Evolutionary conservation across 2,113 vertebrate species (phyloP), one percentile per base, ranked within the genome.

Genomic region (Hipposideros armiger): DNA sequence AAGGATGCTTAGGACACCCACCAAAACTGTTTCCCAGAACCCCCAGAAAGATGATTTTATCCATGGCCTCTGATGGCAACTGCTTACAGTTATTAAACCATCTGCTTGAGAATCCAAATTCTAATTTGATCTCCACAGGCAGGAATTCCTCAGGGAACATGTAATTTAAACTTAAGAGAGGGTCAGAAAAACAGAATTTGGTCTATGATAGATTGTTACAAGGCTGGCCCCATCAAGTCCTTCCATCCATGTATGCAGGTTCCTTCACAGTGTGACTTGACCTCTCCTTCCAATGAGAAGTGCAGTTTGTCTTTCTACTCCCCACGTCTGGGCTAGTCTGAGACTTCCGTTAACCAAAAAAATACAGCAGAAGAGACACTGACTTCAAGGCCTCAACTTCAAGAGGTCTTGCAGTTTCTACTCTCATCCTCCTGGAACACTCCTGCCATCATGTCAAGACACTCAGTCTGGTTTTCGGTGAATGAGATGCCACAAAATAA

Each of bases 71-170:
- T 76, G 52, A 91, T 26, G 45, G 62, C 45, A 92, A 91, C 16
- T 74, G 84, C 70, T 77, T 86, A 5, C n/a, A 80, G 56, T 77
- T 95, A 89, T 74, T 93, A 73, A 82, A 30, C 77, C 36, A 86
- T 52, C 72, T 92, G 20, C 40, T 28, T 28, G 52, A 60, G 77
- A 92, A 95, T 81, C 87, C 16, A 74, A 95, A 90, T 80, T 86
- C 64, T 81, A 80, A 94, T 42, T 82, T 76, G 47, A 70, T 70
- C 36, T 56, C 60, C 54, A 80, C 15, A 94, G 74, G 36, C 36
- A 95, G 36, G 26, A 81, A 92, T 66, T 86, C 89, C 60, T 76
- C 60, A 77, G 77, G 70, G 45, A 95, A 92, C 13, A 76, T 60
- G 40, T 7, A 88, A 50, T 72, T 76, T 52, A 89, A 88, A 83